Evolutionary conservation across 2,797 vertebrate genomes (phyloP), one percentile per base, ranked within the genome.

Genomic region (Chrosomus eos): DNA sequence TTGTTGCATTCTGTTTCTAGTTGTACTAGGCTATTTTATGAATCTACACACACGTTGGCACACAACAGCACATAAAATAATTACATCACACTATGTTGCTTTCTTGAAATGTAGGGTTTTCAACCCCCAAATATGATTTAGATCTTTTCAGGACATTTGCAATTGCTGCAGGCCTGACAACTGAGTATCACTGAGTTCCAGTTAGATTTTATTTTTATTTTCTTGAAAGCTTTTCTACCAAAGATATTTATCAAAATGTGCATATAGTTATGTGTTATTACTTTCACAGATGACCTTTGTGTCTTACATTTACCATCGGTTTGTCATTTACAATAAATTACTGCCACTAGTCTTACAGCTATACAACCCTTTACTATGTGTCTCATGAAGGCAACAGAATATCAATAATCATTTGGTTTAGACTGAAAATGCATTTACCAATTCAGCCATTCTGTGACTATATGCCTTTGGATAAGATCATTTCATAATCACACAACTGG

Each of bases 1-100:
- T 78, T 48, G 66, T 71, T 79, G 74, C 82, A 84, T 71, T 48
- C 36, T 71, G 36, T 55, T 64, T 43, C 21, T 82, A 82, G 40
- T 23, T 82, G 21, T 43, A 67, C 18, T 76, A 70, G 48, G 19
- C 48, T 76, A 84, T 21, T 70, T 60, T 51, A 38, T 51, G 33
- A 76, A 76, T 43, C 45, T 51, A 33, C 72, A 73, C 55, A 40
- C 82, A 70, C 40, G 64, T 26, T 26, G 2, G 33, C 48, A 67
- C 45, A 77, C 74, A 77, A 81, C 62, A 60, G 28, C 43, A 70
- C 64, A 71, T 71, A 48, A 60, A 58, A 67, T 2, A 55, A 68
- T 33, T 43, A 78, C 33, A 64, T 31, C 58, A 58, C 26, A 70
- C 33, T 67, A n/a, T 68, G 10, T 83, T 58, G 26, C 73, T 66